These are phyloP conservation scores for Sitobion miscanthi DNA, from an alignment of 1,140 invertebrate genomes.

Conservation along the genomic window DNA sequence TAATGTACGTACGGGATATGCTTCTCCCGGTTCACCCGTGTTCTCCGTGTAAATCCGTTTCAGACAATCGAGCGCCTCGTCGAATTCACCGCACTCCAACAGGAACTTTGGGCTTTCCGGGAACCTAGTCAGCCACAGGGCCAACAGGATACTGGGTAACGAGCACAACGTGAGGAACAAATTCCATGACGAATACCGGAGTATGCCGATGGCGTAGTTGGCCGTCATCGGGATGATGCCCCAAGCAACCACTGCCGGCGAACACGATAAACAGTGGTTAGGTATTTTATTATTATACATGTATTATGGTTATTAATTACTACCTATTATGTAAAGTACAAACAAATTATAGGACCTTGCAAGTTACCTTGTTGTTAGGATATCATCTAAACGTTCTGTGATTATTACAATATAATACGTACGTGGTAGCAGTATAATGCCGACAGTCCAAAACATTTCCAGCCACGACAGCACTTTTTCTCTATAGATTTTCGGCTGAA, in stretches of 20 bases:
- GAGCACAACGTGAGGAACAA: constrained; percentile 75
- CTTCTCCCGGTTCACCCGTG: constrained; percentile 70
- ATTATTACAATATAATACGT: constrained; percentile 59
- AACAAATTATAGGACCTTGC: neutral
- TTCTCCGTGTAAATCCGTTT: constrained; percentile 74
- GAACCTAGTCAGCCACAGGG: constrained; percentile 75
- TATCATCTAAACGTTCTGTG: neutral
- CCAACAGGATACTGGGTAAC: constrained; percentile 68
- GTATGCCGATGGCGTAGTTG: constrained; percentile 65
- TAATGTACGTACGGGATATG: constrained; percentile 70
- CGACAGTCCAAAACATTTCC: constrained; percentile 80
- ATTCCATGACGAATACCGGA: constrained; percentile 77
- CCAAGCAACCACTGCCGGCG: constrained; percentile 72
- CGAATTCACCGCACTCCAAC: constrained; percentile 76
- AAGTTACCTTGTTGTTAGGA: neutral
- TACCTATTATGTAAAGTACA: neutral
- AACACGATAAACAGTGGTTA: neutral
- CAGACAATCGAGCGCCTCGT: constrained; percentile 74
- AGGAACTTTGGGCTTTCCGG: constrained; percentile 87
- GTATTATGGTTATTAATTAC: neutral
- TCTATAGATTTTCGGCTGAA: constrained; percentile 75
- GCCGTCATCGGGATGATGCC: constrained; percentile 72
- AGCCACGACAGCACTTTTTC: constrained; percentile 80
- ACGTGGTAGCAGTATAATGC: constrained; percentile 75
- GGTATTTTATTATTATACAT: neutral